A percentile compares a stretch with the other conserved stretches of the same genome.
Evolutionary conservation across 2,113 vertebrate genomes (phyloP).

Genomic region (Plecotus auritus): DNA sequence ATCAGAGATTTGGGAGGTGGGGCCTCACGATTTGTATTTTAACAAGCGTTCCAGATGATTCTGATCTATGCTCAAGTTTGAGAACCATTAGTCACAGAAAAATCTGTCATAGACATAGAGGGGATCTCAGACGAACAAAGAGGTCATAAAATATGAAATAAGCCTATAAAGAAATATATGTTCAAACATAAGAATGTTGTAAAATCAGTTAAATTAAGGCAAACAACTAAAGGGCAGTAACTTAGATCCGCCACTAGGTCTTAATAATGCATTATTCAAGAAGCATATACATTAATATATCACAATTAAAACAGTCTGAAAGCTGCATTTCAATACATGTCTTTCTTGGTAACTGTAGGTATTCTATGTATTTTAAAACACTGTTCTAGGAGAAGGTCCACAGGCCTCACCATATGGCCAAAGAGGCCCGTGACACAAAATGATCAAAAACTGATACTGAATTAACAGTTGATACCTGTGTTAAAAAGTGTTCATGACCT

Average conservation of each 20-base stretch:
- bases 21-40: background rate
- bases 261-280: background rate
- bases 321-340: background rate
- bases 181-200: background rate
- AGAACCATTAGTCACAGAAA: background rate
- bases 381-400: background rate
- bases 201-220: background rate
- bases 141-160: background rate
- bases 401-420: background rate
- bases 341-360: background rate
- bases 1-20: background rate
- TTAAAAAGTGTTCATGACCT: background rate
- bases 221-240: background rate
- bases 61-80: background rate
- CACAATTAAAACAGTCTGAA: background rate
- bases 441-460: background rate
- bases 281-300: background rate
- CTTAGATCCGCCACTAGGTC: background rate
- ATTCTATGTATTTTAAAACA: background rate
- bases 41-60: background rate
- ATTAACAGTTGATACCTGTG: background rate
- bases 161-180: slow-evolving; percentile 20
- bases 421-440: background rate
- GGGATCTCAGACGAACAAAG: background rate
- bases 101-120: background rate